These are phyloP conservation scores for Aegypius monachus DNA, from an alignment of 2,113 vertebrate species.

Conservation along the genomic window DNA sequence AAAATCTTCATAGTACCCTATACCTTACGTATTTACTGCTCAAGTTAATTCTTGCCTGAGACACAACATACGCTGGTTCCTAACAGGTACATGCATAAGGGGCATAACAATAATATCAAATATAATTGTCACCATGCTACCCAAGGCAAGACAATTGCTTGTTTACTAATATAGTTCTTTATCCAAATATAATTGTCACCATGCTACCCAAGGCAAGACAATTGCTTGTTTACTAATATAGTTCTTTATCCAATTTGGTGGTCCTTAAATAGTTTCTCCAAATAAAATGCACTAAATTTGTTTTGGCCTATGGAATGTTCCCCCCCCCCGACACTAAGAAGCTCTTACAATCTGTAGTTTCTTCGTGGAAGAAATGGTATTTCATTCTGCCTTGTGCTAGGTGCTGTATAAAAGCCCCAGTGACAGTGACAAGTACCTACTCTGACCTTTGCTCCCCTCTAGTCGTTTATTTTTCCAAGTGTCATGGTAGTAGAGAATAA, in stretches of 20 bases:
- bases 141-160: background rate
- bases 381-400: background rate
- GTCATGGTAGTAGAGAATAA: background rate
- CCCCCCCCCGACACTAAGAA: rapidly evolving
- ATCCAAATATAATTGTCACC: background rate
- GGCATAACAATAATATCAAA: background rate
- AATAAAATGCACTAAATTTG: background rate
- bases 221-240: background rate
- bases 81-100: background rate
- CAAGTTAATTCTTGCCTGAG: background rate
- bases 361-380: background rate
- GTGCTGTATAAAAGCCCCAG: background rate
- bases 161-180: background rate
- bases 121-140: background rate
- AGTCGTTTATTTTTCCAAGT: background rate
- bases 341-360: background rate
- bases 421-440: background rate
- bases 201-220: background rate
- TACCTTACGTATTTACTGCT: background rate
- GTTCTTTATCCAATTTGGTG: background rate
- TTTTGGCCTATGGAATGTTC: background rate
- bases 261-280: background rate
- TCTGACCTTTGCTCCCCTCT: background rate
- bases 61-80: background rate
- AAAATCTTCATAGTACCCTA: background rate